Base-by-base conservation (phyloP, 2,888 invertebrate genomes). In the Mycalesis mineus region DNA sequence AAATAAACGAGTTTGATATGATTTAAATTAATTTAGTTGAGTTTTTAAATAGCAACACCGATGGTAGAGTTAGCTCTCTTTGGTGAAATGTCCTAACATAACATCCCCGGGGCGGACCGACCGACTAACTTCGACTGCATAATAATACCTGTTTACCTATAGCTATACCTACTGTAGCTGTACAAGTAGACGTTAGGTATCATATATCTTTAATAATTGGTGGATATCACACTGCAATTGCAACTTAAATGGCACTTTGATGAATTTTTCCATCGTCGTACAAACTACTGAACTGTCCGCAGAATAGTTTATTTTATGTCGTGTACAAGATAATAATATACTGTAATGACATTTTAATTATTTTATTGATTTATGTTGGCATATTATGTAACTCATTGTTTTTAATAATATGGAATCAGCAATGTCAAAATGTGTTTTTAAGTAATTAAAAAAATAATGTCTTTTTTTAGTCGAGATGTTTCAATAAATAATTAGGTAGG, bases 121-220 rank as follows among this genome's bases (percentile, higher is more conserved):
- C 72, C 75, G 70, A 71, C 71, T 69, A 72, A 72, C 72, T 63
- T 53, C 68, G 62, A 72, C 70, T 72, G 70, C 73, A 71, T 78
- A 76, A 77, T 77, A 76, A 78, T 75, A 75, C 75, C 74, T 77
- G 77, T 77, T 78, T 78, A 75, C 72, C 58, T 61, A 70, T 74
- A 71, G 70, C 57, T 67, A 28, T 36, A 37, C 15, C 28, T 22
- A 37, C 49, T n/a, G n/a, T n/a, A n/a, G n/a, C n/a, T n/a, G n/a
- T n/a, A n/a, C n/a, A n/a, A n/a, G 39, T 50, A 50, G 50, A 50
- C 37, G 37, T 50, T 50, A 50, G 39, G 50, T 50, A 50, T 50
- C 39, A 50, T 50, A 50, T 50, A 40, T 50, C 50, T 50, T 50
- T 37, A 50, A 50, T 50, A 50, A 50, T 50, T 50, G 50, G 50